phyloP scores from a whole-genome alignment of 1,140 invertebrate species.

The Heliothis subflexa region DNA sequence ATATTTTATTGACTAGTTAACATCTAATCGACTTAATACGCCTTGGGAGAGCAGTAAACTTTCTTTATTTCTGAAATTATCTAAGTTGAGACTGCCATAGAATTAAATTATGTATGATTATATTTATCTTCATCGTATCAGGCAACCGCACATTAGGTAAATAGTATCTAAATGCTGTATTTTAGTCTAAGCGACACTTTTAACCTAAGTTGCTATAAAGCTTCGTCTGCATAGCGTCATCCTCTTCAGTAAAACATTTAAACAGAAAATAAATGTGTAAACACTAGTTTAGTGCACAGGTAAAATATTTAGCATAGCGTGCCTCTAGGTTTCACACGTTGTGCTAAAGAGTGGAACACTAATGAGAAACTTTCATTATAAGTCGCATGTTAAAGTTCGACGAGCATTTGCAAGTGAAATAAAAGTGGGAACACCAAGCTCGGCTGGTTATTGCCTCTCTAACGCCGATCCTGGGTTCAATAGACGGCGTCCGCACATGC shows the following conservation, averaged over 20 bases:
- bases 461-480: constrained; percentile 75
- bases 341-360: constrained; percentile 24
- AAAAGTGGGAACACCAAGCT: constrained; percentile 37
- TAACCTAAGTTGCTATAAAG: no score
- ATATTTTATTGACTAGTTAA: constrained; percentile 39
- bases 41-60: background rate
- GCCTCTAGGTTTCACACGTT: constrained; percentile 4
- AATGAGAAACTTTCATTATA: constrained; percentile 44
- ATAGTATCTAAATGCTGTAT: no score
- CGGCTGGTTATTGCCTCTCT: constrained; percentile 64
- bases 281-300: background rate
- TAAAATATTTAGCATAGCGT: constrained; percentile 9
- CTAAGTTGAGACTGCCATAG: background rate
- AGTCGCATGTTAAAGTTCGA: constrained; percentile 43
- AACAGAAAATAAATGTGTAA: background rate
- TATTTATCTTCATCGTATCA: background rate
- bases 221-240: no score
- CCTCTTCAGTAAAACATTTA: background rate
- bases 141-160: no score
- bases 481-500: constrained; percentile 62
- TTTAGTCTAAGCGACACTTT: no score
- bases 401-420: constrained; percentile 44
- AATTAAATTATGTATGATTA: background rate
- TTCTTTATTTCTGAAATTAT: background rate
- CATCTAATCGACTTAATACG: constrained; percentile 14